Base-by-base conservation (phyloP, 2,888 invertebrate genomes). In the Thymelicus acteon region DNA sequence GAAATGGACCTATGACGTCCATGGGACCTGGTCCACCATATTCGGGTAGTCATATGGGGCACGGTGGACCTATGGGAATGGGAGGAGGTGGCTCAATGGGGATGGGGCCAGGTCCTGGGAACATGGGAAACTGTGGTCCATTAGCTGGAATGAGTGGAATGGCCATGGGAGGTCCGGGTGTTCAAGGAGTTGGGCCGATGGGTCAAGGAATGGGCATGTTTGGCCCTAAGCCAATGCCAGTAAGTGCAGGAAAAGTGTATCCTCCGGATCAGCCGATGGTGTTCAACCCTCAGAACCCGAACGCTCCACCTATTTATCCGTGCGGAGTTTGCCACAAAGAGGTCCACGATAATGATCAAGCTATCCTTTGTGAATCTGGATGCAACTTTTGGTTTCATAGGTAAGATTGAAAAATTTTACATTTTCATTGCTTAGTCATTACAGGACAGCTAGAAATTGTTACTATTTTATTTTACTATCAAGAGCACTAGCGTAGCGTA, bases 331-430 rank as follows among this genome's bases (percentile, higher is more conserved):
- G 99, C 93, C 99, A 98, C 92, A 98, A 98, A 94, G 99, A 99
- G 95, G 98, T 98, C 71, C 98, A 99, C 92, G 99, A 99, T 92
- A 99, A 99, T 94, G 99, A 99, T 92, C 98, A 99, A 94, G 99
- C 98, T 72, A 98, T 98, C 78, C 95, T 99, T 78, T 99, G 99
- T 92, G 99, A 99, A 94, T 98, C 98, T 82, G 99, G 99, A 71
- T 99, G 99, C 93, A 99, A 99, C 94, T 99, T 99, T 94, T 99
- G 99, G 98, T 99, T 98, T 94, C 99, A 99, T 93, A 96, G 97
- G 97, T 97, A 86, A 94, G 83, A 74, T 31, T 58, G 13, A 58
- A 58, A 13, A 58, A 37, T n/a, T 13, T 58, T 58, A 39, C 31
- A 44, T 44, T 10, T 40, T 40, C 6, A 40, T 44, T 10, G 12